Evolutionary conservation across 1,140 invertebrate species (phyloP).

Genomic region (Brevipalpus yothersi): DNA sequence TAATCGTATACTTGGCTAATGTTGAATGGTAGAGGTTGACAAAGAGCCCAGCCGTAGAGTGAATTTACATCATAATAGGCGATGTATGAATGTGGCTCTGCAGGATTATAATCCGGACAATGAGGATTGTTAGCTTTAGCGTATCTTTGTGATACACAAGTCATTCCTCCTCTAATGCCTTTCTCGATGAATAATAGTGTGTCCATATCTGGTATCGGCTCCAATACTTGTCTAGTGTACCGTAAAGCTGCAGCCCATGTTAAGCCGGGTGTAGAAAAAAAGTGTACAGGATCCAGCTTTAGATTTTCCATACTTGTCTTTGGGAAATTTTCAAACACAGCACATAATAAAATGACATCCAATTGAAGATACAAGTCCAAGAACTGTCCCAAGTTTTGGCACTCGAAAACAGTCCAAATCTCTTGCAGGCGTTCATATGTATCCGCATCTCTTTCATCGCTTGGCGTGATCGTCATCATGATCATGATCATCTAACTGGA

Average conservation of each 20-base stretch:
- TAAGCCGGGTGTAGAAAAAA: background rate
- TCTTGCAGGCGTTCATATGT: no score
- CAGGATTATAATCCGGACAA: background rate
- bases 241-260: background rate
- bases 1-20: background rate
- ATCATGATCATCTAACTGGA: background rate
- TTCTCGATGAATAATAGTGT: background rate
- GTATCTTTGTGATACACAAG: background rate
- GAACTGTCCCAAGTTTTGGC: background rate
- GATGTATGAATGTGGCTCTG: background rate
- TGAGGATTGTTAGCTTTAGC: background rate
- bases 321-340: background rate
- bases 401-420: background rate
- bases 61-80: background rate
- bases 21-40: background rate
- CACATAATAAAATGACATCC: background rate
- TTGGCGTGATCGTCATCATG: background rate
- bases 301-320: background rate
- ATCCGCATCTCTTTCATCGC: background rate
- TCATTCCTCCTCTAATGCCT: conserved; percentile 3
- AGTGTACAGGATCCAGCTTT: background rate
- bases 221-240: background rate
- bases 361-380: background rate
- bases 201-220: background rate
- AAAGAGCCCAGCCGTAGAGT: background rate